Percentiles rank a stretch among this genome's conserved stretches.
Conservation (phyloP, 2,113 vertebrate genomes). For the Macaca nemestrina region DNA sequence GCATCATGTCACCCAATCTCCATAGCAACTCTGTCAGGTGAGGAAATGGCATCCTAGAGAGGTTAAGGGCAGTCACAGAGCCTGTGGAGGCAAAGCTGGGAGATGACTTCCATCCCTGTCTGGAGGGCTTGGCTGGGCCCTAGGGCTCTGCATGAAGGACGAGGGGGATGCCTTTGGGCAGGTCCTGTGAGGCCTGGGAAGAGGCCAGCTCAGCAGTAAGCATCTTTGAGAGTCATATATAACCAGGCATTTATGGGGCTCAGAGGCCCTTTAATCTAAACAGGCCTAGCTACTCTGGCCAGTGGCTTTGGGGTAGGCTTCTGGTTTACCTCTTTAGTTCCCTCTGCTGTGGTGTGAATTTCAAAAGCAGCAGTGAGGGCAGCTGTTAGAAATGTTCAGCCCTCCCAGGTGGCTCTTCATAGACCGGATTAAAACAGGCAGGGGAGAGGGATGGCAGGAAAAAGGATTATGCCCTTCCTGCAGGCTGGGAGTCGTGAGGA, state of each 20-base stretch:
- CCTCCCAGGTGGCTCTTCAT: neutral
- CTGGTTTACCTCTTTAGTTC: neutral
- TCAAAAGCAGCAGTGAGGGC: neutral
- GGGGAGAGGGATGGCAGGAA: neutral
- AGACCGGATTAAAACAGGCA: rapidly evolving
- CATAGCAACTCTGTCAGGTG: neutral
- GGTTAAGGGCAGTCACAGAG: neutral
- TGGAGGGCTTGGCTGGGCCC: neutral
- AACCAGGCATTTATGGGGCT: neutral
- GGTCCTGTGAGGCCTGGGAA: neutral
- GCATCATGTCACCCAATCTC: neutral
- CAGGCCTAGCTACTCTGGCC: rapidly evolving
- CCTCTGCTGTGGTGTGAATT: neutral
- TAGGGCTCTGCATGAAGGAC: neutral
- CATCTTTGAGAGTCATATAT: neutral
- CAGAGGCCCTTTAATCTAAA: neutral
- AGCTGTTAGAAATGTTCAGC: neutral
- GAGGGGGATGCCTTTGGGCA: neutral
- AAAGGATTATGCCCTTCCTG: neutral
- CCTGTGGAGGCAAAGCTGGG: neutral
- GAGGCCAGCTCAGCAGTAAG: neutral
- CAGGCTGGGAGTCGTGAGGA: neutral
- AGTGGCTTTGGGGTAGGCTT: neutral
- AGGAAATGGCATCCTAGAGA: neutral
- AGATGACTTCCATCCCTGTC: neutral